phyloP scores from a whole-genome alignment of 2,113 vertebrate species.

The Spheniscus mendiculus region DNA sequence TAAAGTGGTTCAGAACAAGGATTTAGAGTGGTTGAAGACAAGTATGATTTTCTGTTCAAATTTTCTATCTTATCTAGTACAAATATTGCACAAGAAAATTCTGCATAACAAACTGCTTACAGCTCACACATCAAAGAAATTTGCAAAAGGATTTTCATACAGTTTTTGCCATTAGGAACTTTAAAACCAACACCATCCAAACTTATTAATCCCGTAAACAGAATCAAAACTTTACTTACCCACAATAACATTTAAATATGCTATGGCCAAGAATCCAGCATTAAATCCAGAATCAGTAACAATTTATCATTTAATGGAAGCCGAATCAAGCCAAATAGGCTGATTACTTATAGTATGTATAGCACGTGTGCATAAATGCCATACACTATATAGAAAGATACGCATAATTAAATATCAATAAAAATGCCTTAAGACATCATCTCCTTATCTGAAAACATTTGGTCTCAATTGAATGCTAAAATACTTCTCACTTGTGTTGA shows the following conservation, averaged over 20 bases:
- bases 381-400: not conserved
- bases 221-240: not conserved
- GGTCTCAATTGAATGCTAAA: not conserved
- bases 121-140: not conserved
- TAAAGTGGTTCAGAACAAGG: not conserved
- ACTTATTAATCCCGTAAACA: not conserved
- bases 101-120: not conserved
- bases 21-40: not conserved
- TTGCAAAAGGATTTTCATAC: not conserved
- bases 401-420: not conserved
- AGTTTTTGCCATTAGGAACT: not conserved
- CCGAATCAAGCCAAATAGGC: not conserved
- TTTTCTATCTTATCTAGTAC: not conserved
- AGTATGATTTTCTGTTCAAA: not conserved
- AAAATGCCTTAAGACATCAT: not conserved
- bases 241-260: not conserved
- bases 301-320: not conserved
- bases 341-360: not conserved
- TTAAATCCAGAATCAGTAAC: not conserved
- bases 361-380: not conserved
- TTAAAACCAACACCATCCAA: not conserved
- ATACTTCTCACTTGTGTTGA: not conserved
- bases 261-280: not conserved
- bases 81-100: not conserved
- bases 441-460: slow-evolving; percentile 26